phyloP scores from a whole-genome alignment of 2,888 invertebrate species.

The Folsomia manolachei region DNA sequence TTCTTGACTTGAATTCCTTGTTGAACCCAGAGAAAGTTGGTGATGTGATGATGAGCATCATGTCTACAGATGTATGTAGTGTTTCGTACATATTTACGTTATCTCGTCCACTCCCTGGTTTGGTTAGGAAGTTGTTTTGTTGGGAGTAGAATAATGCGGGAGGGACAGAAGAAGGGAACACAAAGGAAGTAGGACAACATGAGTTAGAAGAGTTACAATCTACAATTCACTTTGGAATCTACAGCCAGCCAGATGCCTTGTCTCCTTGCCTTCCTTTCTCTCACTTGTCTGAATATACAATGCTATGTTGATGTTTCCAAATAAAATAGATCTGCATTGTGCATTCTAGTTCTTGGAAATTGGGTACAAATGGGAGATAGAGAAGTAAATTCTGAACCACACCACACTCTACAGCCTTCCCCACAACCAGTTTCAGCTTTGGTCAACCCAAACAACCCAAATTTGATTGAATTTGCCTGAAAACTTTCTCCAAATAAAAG shows the following conservation, averaged over 20 bases:
- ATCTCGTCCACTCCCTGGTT: too few relatives aligned
- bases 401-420: background rate
- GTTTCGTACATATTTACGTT: too few relatives aligned
- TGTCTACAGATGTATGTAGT: too few relatives aligned
- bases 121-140: too few relatives aligned
- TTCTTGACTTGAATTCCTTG: too few relatives aligned
- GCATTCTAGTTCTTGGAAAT: background rate
- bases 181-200: slow-evolving; percentile 14
- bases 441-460: slow-evolving; percentile 6
- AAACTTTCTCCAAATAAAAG: slow-evolving; percentile 10
- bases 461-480: slow-evolving; percentile 7
- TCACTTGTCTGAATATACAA: background rate
- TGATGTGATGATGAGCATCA: too few relatives aligned
- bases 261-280: background rate
- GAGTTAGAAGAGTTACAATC: slow-evolving; percentile 8
- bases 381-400: background rate
- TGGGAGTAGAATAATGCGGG: background rate
- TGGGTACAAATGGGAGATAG: background rate
- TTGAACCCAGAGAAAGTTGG: too few relatives aligned
- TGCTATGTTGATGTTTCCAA: background rate
- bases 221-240: slow-evolving; percentile 8
- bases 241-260: background rate
- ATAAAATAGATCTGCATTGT: slow-evolving; percentile 4
- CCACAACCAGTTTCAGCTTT: background rate
- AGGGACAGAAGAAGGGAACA: background rate